Base-by-base conservation (phyloP, 2,888 invertebrate genomes). In the Rhyacophila evoluta region DNA sequence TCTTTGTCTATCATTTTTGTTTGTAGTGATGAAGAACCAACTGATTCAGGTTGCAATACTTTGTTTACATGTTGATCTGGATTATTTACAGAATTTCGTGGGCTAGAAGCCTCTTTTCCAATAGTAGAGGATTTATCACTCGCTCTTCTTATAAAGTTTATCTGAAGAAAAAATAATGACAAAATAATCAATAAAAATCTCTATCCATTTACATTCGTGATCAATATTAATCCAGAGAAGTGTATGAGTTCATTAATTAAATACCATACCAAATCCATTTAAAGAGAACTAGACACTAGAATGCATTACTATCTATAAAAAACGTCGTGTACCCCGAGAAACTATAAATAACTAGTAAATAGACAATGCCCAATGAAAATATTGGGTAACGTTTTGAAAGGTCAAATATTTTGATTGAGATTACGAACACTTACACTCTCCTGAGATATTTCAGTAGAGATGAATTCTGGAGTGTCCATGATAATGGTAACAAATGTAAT, bases 271-370 rank as follows among this genome's bases (percentile, higher is more conserved):
- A 70, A 55, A 55, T 70, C 39, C 69, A 69, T 69, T 28, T 5
- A 8, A 10, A 69, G 12, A 6, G 12, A 12, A 73, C 27, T 41
- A 12, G 12, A 41, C 25, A 19, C 12, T 41, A 72, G 2, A 41
- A 36, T 29, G n/a, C n/a, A 1, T n/a, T n/a, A 29, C n/a, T 67
- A 74, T 78, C 27, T 55, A 78, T 74, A 70, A 78, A 67, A 33
- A 74, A 70, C 78, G 70, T 29, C 28, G 72, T 77, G 78, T 79
- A 81, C 78, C 78, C 74, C 33, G n/a, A 29, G 29, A 68, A 37
- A 82, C 82, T 82, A 82, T 73, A 80, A 82, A 82, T 82, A 82
- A 80, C 82, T 68, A 68, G 76, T 74, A 78, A 81, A 78, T 76
- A 55, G 28, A 79, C 70, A 67, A 67, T 33, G 25, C 74, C 25